A percentile compares a stretch with the other conserved stretches of the same genome.
phyloP scores from a whole-genome alignment of 2,113 vertebrate species.

The Tupaia tana region DNA sequence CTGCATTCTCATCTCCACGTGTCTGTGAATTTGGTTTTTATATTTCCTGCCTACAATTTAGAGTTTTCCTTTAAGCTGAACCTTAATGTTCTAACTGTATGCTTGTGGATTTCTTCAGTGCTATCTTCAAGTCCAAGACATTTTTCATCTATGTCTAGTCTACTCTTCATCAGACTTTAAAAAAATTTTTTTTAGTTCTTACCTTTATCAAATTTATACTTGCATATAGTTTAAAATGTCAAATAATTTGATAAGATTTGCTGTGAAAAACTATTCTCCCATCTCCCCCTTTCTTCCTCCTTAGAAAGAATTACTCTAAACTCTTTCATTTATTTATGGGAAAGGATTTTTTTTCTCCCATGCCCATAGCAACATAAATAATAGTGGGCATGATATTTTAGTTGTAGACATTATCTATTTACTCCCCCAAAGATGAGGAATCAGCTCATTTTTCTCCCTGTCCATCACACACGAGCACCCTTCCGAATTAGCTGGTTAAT shows the following conservation, averaged over 20 bases:
- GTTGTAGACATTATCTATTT: neutral
- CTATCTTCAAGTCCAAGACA: neutral
- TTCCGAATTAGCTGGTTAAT: neutral
- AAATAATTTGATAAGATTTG: neutral
- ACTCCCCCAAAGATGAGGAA: neutral
- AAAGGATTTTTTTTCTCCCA: neutral
- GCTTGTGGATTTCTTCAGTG: neutral
- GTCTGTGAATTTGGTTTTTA: neutral
- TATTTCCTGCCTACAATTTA: neutral
- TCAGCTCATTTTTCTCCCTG: neutral
- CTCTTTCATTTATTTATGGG: neutral
- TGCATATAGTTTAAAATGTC: conserved; percentile 2
- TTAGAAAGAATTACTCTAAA: neutral
- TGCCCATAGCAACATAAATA: neutral
- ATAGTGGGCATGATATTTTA: neutral
- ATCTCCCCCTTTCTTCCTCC: neutral
- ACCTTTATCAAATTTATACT: neutral
- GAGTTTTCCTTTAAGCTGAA: conserved; percentile 1
- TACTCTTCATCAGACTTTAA: neutral
- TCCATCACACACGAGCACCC: neutral
- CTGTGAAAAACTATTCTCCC: neutral
- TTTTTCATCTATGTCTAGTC: neutral
- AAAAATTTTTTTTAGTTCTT: neutral
- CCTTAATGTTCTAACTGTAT: neutral
- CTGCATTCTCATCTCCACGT: neutral